These are phyloP conservation scores for Eumaeus atala DNA, from an alignment of 1,140 invertebrate genomes.

Conservation along the genomic window DNA sequence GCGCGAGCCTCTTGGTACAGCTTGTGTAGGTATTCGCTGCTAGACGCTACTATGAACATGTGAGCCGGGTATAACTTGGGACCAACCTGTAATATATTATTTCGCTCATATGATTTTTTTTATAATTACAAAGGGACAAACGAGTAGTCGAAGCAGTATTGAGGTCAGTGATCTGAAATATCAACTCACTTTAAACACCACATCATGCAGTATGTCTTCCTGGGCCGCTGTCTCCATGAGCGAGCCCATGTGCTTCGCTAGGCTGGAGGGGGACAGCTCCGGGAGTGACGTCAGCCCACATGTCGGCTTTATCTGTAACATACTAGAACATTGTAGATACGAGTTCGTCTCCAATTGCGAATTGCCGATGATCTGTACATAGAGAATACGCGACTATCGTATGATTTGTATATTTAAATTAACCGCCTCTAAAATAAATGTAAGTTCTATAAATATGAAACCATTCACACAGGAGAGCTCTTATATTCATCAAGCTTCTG, in stretches of 20 bases:
- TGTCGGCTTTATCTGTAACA: slow-evolving; percentile 71
- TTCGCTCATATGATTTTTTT: too few species aligned
- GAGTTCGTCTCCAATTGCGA: too few species aligned
- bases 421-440: too few species aligned
- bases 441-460: too few species aligned
- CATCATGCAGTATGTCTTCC: slow-evolving; percentile 80
- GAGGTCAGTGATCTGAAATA: too few species aligned
- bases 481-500: too few species aligned
- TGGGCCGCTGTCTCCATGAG: slow-evolving; percentile 76
- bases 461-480: too few species aligned
- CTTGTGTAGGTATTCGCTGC: slow-evolving; percentile 71
- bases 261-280: slow-evolving; percentile 58
- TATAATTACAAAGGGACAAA: too few species aligned
- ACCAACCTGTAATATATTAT: slow-evolving; percentile 66
- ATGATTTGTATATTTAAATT: too few species aligned
- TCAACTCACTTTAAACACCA: slow-evolving; percentile 75
- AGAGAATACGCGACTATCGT: too few species aligned
- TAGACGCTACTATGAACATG: slow-evolving; percentile 80
- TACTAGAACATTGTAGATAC: slow-evolving; percentile 8
- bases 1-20: slow-evolving; percentile 44
- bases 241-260: slow-evolving; percentile 71
- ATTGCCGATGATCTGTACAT: too few species aligned
- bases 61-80: slow-evolving; percentile 77
- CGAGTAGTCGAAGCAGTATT: too few species aligned
- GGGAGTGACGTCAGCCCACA: slow-evolving; percentile 67